Evolutionary conservation across 2,113 vertebrate species (phyloP).

Genomic region (Sorex araneus): DNA sequence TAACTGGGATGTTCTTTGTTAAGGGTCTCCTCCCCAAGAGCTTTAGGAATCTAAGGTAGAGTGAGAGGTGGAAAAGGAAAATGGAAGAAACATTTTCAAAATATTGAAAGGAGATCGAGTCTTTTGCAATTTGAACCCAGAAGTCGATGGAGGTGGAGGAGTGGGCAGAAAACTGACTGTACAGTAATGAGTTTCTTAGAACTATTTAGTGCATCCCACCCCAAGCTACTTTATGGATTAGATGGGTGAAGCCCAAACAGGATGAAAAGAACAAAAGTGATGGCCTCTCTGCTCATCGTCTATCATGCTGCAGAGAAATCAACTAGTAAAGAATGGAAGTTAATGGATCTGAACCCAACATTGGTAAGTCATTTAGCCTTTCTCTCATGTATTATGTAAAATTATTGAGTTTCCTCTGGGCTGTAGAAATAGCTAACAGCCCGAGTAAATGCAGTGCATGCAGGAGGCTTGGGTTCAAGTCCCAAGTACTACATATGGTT

Average conservation of each 20-base stretch:
- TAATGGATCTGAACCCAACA: slow-evolving; percentile 33
- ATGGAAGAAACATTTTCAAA: slow-evolving; percentile 11
- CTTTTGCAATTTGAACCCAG: slow-evolving; percentile 44
- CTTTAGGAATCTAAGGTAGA: slow-evolving; percentile 16
- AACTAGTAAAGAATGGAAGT: neutral
- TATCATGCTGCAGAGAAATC: neutral
- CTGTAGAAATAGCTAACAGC: too few relatives aligned
- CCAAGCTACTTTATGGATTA: neutral
- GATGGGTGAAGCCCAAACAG: neutral
- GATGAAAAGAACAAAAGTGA: neutral
- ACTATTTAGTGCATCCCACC: neutral
- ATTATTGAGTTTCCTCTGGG: neutral
- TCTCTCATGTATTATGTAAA: slow-evolving; percentile 55
- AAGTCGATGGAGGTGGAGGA: neutral
- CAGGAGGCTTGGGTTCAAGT: too few relatives aligned
- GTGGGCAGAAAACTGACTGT: neutral
- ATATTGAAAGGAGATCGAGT: neutral
- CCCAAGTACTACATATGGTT: too few relatives aligned
- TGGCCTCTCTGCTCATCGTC: neutral
- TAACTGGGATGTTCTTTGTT: neutral
- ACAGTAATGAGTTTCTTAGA: neutral
- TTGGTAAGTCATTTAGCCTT: slow-evolving; percentile 3
- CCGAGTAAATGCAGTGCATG: too few relatives aligned
- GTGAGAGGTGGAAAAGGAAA: neutral
- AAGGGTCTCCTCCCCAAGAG: neutral